These are phyloP conservation scores for Drosophila persimilis DNA, from an alignment of 1,140 invertebrate genomes.

Conservation along the genomic window DNA sequence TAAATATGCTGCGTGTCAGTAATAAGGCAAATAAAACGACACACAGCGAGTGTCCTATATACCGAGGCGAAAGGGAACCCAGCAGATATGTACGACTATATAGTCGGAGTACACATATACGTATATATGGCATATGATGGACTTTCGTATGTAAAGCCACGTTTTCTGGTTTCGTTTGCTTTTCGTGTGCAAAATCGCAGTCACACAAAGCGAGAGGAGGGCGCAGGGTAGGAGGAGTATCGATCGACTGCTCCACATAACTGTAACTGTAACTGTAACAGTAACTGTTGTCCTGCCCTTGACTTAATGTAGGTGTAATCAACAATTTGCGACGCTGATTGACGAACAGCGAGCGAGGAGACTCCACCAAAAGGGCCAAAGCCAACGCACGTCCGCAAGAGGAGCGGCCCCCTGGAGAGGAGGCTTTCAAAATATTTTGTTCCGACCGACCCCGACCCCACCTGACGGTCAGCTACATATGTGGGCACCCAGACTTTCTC, in stretches of 20 bases:
- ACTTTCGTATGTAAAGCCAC: slow-evolving; percentile 56
- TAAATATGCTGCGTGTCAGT: slow-evolving; percentile 78
- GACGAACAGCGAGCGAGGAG: slow-evolving; percentile 61
- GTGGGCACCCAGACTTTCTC: too few relatives aligned
- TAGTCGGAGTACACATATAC: slow-evolving; percentile 34
- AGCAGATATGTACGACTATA: slow-evolving; percentile 54
- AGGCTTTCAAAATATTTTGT: slow-evolving; percentile 34
- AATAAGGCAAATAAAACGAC: slow-evolving; percentile 76
- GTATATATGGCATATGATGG: slow-evolving; percentile 26
- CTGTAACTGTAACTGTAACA: slow-evolving; percentile 11
- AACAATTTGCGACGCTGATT: slow-evolving; percentile 80
- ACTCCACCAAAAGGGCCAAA: slow-evolving; percentile 17
- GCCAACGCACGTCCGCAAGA: slow-evolving; percentile 34
- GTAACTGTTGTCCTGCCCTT: slow-evolving; percentile 71
- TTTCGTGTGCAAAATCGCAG: slow-evolving; percentile 80
- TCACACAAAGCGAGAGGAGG: slow-evolving; percentile 25
- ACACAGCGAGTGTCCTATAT: slow-evolving; percentile 65
- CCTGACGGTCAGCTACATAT: background rate
- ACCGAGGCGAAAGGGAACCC: slow-evolving; percentile 22
- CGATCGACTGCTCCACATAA: slow-evolving; percentile 73
- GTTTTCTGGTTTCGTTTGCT: slow-evolving; percentile 67
- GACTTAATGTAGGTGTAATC: slow-evolving; percentile 79
- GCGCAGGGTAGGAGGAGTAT: slow-evolving; percentile 44
- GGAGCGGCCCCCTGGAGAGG: background rate
- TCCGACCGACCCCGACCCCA: background rate